These are phyloP conservation scores for Pelagia noctiluca DNA, from an alignment of 30 jellyfish, hydroid and myxozoan species.

Conservation along the genomic window DNA sequence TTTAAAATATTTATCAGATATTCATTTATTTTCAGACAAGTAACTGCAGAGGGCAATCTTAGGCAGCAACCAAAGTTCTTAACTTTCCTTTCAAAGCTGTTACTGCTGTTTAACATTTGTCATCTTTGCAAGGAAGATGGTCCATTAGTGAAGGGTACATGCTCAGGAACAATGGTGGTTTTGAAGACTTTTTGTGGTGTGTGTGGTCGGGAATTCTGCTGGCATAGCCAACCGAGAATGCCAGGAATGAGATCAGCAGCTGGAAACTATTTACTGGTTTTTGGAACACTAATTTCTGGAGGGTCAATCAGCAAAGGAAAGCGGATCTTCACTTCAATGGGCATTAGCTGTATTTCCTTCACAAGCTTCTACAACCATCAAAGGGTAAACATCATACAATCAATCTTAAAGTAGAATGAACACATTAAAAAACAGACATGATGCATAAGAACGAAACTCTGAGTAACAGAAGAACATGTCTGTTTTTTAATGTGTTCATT, in stretches of 20 bases:
- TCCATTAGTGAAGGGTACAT: slow-evolving; percentile 46
- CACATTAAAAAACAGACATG: too few species aligned
- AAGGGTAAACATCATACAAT: slow-evolving; percentile 27
- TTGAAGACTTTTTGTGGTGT: slow-evolving; percentile 38
- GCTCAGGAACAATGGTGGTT: slow-evolving; percentile 41
- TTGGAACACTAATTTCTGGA: too few species aligned
- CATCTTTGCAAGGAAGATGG: slow-evolving; percentile 52
- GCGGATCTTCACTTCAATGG: slow-evolving; percentile 44
- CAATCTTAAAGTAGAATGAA: too few species aligned
- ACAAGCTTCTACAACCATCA: slow-evolving; percentile 46
- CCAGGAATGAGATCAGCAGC: slow-evolving; percentile 56
- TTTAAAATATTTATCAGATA: not conserved
- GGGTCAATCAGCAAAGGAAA: slow-evolving; percentile 34
- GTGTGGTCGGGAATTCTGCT: slow-evolving; percentile 44
- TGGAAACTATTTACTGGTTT: slow-evolving; percentile 42
- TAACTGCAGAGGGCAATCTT: slow-evolving; percentile 43
- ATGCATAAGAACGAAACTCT: too few species aligned
- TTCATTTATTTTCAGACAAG: slow-evolving; percentile 22
- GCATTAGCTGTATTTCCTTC: too few species aligned
- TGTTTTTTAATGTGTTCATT: too few species aligned
- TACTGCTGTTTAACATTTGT: slow-evolving; percentile 44
- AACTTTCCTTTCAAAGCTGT: slow-evolving; percentile 43
- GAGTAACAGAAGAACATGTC: too few species aligned
- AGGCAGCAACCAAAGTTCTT: slow-evolving; percentile 59
- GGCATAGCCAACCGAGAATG: slow-evolving; percentile 52